Percentiles rank a stretch among this genome's conserved stretches.
Evolutionary conservation across 2,797 vertebrate genomes (phyloP).

Genomic region (Falco berigora): DNA sequence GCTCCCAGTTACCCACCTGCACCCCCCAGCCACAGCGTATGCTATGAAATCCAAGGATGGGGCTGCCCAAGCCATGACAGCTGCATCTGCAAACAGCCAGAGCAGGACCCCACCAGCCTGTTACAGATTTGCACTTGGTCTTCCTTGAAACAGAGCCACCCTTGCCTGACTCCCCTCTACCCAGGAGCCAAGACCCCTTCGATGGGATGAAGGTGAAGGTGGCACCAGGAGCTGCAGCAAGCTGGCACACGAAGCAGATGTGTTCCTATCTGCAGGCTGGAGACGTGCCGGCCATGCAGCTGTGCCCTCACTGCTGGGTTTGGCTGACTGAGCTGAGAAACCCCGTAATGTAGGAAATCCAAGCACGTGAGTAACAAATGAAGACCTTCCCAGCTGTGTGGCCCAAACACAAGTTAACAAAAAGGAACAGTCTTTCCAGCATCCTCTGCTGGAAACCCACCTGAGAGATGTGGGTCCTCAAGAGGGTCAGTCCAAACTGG

Average conservation of each 20-base stretch:
- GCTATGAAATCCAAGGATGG: background rate
- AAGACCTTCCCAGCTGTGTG: background rate
- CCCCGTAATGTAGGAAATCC: background rate
- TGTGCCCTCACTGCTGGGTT: background rate
- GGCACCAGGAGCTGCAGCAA: background rate
- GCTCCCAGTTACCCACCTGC: background rate
- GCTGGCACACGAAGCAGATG: background rate
- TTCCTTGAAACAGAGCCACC: background rate
- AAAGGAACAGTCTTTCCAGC: background rate
- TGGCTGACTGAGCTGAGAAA: background rate
- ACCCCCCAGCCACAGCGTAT: background rate
- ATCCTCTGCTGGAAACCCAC: background rate
- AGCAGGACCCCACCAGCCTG: background rate
- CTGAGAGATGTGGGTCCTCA: background rate
- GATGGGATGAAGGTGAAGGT: background rate
- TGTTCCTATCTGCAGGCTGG: accelerated
- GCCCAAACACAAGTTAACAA: background rate
- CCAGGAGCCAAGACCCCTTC: background rate
- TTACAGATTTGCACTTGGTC: background rate
- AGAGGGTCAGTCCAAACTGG: too few species aligned
- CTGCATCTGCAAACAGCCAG: background rate
- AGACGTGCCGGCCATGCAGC: background rate
- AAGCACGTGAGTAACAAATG: background rate
- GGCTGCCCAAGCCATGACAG: background rate
- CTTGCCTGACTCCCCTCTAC: background rate